A percentile compares a stretch with the other conserved stretches of the same genome.
Evolutionary conservation across 1,140 invertebrate species (phyloP).

Genomic region (Lepidotrigona ventralis): DNA sequence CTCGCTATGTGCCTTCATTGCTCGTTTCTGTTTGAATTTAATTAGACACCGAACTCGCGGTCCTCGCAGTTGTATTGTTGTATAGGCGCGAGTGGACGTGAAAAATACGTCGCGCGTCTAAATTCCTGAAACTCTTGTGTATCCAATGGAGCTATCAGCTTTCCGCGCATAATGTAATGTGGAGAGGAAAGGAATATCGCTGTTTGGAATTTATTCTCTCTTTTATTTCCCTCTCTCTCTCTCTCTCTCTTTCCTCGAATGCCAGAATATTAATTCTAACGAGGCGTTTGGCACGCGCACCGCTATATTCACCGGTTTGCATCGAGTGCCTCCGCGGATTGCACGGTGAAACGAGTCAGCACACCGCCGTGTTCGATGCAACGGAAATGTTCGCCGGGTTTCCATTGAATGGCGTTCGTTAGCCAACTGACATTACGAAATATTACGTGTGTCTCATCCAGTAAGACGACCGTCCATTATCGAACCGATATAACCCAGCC

Average conservation of each 20-base stretch:
- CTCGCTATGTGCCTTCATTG: neutral
- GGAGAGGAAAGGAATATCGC: neutral
- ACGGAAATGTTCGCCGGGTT: constrained; percentile 38
- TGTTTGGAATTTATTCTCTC: constrained; percentile 29
- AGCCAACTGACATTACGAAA: constrained; percentile 62
- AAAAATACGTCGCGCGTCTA: neutral
- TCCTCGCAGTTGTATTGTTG: neutral
- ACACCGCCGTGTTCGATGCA: constrained; percentile 13
- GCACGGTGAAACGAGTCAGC: constrained; percentile 22
- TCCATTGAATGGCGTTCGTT: constrained; percentile 61
- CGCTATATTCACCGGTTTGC: constrained; percentile 12
- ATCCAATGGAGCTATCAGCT: neutral
- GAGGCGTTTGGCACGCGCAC: constrained; percentile 35
- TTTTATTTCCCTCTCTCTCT: constrained; percentile 26
- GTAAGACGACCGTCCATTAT: constrained; percentile 31
- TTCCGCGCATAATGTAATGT: neutral
- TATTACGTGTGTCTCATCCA: constrained; percentile 41
- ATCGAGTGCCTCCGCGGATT: constrained; percentile 29
- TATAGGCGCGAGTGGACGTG: no score
- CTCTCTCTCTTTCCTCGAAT: neutral
- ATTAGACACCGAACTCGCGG: neutral
- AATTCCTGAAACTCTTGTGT: neutral
- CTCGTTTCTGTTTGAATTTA: neutral
- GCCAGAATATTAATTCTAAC: constrained; percentile 45
- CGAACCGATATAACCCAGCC: neutral